These are phyloP conservation scores for Lagodon rhomboides DNA, from an alignment of 2,797 vertebrate genomes.

Conservation along the genomic window DNA sequence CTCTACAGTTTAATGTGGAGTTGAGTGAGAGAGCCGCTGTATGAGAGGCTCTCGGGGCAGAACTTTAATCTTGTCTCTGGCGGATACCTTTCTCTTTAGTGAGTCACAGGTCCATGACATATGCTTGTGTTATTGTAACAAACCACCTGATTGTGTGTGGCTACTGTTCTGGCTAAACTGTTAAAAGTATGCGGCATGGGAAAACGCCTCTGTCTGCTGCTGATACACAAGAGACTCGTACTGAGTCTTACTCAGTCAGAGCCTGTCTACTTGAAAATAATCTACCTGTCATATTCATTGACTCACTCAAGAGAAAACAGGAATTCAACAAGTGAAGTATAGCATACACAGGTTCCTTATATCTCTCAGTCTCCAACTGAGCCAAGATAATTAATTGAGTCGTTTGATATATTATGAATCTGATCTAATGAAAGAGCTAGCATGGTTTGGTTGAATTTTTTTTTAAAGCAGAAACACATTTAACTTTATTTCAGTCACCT, in stretches of 20 bases:
- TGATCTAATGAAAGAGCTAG: not conserved
- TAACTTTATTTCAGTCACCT: slow-evolving; percentile 6
- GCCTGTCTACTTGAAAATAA: slow-evolving; percentile 3
- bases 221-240: not conserved
- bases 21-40: slow-evolving; percentile 38
- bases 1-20: slow-evolving; percentile 51
- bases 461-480: slow-evolving; percentile 9
- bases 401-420: slow-evolving; percentile 2
- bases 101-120: slow-evolving; percentile 71
- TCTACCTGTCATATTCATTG: slow-evolving; percentile 10
- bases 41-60: slow-evolving; percentile 45
- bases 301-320: not conserved
- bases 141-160: slow-evolving; percentile 69
- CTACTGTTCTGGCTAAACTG: slow-evolving; percentile 47
- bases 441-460: not conserved
- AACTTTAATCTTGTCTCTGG: slow-evolving; percentile 55
- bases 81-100: slow-evolving; percentile 64
- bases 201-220: not conserved
- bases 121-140: slow-evolving; percentile 68
- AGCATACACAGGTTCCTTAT: not conserved
- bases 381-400: not conserved
- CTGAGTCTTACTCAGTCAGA: not conserved
- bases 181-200: not conserved
- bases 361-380: not conserved
- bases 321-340: not conserved